These are phyloP conservation scores for Drosophila bifasciata DNA, from an alignment of 1,140 invertebrate genomes.

Conservation along the genomic window DNA sequence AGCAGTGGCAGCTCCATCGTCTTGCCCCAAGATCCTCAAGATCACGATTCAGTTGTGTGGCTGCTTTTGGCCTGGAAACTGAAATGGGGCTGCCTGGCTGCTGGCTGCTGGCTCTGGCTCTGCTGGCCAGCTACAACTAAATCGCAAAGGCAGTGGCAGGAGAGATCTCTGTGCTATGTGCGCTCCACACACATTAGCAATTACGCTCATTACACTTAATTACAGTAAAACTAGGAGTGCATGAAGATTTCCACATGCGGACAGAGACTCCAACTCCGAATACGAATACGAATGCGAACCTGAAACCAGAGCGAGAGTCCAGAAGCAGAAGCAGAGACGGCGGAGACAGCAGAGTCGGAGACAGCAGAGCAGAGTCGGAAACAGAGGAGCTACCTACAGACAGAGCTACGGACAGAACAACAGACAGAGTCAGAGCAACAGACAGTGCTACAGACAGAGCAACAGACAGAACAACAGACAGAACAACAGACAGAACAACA, in stretches of 20 bases:
- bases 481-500: too few species aligned
- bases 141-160: slow-evolving; percentile 33
- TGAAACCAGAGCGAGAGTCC: slow-evolving; percentile 28
- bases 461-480: too few species aligned
- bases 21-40: too few species aligned
- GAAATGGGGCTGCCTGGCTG: slow-evolving; percentile 24
- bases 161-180: slow-evolving; percentile 60
- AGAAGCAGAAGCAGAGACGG: slow-evolving; percentile 23
- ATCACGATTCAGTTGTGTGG: not conserved
- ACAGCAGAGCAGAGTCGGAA: too few species aligned
- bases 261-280: slow-evolving; percentile 20
- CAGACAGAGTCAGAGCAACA: slow-evolving; percentile 4
- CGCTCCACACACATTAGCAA: slow-evolving; percentile 77
- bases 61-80: slow-evolving; percentile 21
- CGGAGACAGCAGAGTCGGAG: too few species aligned
- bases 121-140: slow-evolving; percentile 66
- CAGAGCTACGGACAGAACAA: too few species aligned
- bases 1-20: not conserved
- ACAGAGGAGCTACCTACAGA: too few species aligned
- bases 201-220: slow-evolving; percentile 84
- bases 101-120: too few species aligned
- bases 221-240: slow-evolving; percentile 83
- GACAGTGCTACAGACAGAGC: not conserved
- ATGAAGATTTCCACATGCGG: slow-evolving; percentile 79
- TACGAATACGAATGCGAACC: slow-evolving; percentile 41